Conservation (phyloP, 64 coral and sea anemone species). For the Porites lutea region DNA sequence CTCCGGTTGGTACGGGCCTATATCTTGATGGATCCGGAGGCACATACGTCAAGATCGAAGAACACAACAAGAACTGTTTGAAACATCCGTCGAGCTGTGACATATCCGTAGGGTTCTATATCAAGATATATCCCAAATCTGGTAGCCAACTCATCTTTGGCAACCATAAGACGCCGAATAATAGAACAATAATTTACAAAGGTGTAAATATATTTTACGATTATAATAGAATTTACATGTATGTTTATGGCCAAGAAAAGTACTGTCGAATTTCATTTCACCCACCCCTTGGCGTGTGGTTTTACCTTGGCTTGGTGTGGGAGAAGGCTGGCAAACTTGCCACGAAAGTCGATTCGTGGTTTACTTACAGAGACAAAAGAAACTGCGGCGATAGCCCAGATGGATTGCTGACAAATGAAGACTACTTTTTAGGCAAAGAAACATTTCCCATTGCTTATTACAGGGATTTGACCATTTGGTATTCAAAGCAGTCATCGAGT, state of each 20-base stretch:
- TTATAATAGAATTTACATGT: neutral
- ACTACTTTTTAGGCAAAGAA: conserved; percentile 2
- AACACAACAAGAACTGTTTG: neutral
- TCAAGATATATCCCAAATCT: neutral
- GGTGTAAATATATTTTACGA: conserved; percentile 12
- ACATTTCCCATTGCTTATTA: conserved; percentile 30
- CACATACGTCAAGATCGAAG: neutral
- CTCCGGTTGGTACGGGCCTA: neutral
- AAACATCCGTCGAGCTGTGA: neutral
- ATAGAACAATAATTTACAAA: neutral
- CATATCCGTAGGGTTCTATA: conserved; percentile 16
- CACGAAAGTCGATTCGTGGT: neutral
- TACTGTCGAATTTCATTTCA: neutral
- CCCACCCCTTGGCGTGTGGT: neutral
- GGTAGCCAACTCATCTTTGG: neutral
- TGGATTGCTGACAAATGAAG: neutral
- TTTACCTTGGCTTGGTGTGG: conserved; percentile 26
- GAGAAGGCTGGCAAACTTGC: neutral
- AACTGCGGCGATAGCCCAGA: neutral
- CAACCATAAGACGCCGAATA: neutral
- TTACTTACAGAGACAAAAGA: too few species aligned
- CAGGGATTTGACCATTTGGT: conserved; percentile 28
- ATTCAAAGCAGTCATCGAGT: neutral
- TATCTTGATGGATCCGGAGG: neutral
- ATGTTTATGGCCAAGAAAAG: neutral